Conservation (phyloP, 2,113 vertebrate genomes). For the Bothrops jararaca region DNA sequence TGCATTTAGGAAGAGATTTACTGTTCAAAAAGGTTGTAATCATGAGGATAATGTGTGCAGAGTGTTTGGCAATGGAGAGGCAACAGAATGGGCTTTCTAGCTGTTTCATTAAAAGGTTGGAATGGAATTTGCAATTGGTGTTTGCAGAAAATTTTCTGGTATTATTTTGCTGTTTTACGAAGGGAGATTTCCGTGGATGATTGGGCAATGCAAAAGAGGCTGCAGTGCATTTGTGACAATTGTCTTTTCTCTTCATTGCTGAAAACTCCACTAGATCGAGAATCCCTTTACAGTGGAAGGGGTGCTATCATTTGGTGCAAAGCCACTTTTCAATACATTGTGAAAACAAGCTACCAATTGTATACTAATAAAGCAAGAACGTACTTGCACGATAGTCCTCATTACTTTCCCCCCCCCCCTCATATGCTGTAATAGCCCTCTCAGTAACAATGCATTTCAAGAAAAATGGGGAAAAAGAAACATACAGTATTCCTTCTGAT, state of each 20-base stretch:
- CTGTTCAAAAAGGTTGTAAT: not conserved
- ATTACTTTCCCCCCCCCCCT: not conserved
- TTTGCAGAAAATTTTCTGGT: not conserved
- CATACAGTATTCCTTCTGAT: not conserved
- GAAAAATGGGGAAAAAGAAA: not conserved
- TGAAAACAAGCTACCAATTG: not conserved
- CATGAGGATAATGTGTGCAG: not conserved
- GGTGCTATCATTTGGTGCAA: not conserved
- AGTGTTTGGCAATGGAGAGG: not conserved
- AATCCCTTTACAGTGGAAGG: not conserved
- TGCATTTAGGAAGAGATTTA: not conserved
- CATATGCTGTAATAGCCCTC: accelerated
- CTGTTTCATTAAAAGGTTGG: not conserved
- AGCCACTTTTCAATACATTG: too few relatives aligned
- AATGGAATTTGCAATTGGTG: not conserved
- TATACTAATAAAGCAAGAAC: not conserved
- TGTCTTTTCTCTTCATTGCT: not conserved
- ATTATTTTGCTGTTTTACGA: not conserved
- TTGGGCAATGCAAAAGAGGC: not conserved
- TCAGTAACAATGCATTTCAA: not conserved
- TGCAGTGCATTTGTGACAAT: not conserved
- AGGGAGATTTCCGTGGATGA: not conserved
- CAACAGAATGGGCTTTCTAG: not conserved
- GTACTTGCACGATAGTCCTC: not conserved
- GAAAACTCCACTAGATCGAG: not conserved